These are phyloP conservation scores for Oligia strigilis DNA, from an alignment of 2,888 invertebrate species.

Conservation along the genomic window DNA sequence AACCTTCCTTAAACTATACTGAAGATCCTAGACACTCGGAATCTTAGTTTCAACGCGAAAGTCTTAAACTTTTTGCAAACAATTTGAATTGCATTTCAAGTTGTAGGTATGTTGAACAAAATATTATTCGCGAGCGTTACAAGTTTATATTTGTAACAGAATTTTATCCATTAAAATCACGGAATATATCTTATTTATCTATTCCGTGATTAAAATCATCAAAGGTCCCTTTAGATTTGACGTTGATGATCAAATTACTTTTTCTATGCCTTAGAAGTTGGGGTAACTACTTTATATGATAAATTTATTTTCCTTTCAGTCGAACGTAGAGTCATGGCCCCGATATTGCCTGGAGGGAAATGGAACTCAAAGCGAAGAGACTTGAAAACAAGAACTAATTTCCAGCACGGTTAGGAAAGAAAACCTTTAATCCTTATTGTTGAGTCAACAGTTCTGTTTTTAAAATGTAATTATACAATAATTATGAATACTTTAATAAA, in stretches of 20 bases:
- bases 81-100: too few species aligned
- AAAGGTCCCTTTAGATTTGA: background rate
- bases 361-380: constrained; percentile 80
- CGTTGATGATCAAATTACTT: background rate
- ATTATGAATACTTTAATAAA: background rate
- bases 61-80: too few species aligned
- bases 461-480: background rate
- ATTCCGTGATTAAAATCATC: too few species aligned
- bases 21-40: background rate
- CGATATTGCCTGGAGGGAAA: constrained; percentile 75
- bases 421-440: background rate
- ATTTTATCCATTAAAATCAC: too few species aligned
- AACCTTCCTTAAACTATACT: background rate
- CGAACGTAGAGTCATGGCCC: constrained; percentile 78
- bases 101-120: too few species aligned
- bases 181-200: too few species aligned
- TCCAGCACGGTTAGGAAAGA: background rate
- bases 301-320: constrained; percentile 71
- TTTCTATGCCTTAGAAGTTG: background rate
- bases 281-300: background rate
- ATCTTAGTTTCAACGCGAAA: background rate
- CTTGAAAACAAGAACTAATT: constrained; percentile 32
- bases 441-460: background rate
- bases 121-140: too few species aligned
- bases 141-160: too few species aligned